Conservation (phyloP, 2,797 vertebrate genomes). For the Leptatherina wallacei region DNA sequence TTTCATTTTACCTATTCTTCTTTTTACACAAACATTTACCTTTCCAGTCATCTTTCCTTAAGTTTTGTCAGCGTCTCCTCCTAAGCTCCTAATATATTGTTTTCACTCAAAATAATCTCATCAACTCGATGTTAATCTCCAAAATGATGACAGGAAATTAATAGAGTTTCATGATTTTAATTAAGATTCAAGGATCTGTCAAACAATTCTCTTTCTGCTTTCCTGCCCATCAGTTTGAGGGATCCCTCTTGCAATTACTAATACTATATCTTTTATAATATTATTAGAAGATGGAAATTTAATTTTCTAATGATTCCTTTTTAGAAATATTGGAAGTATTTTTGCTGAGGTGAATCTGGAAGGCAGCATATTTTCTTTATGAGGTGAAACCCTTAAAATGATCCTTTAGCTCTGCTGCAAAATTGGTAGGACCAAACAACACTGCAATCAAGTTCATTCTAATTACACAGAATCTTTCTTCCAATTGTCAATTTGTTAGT, state of each 20-base stretch:
- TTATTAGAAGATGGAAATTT: neutral
- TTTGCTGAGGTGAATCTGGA: neutral
- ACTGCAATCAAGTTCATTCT: slow-evolving; percentile 7
- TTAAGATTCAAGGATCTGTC: neutral
- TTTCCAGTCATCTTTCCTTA: slow-evolving; percentile 3
- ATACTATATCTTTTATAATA: neutral
- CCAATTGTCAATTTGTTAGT: slow-evolving; percentile 4
- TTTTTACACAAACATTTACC: slow-evolving; percentile 4
- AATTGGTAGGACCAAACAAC: slow-evolving; percentile 19
- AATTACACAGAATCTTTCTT: slow-evolving; percentile 16
- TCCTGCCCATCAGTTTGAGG: neutral
- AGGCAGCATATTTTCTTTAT: neutral
- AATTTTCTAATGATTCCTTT: neutral
- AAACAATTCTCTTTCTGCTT: slow-evolving; percentile 1
- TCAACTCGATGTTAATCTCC: neutral
- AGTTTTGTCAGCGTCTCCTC: neutral
- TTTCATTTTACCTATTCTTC: neutral
- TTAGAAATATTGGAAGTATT: neutral
- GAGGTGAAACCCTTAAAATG: slow-evolving; percentile 13
- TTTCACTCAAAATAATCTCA: neutral
- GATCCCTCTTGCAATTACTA: neutral
- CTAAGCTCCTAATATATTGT: neutral
- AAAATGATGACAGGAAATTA: neutral
- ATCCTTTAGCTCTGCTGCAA: slow-evolving; percentile 11
- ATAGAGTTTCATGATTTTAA: neutral